Base-by-base conservation (phyloP, 2,113 vertebrate genomes). In the Triplophysa siluroides region DNA sequence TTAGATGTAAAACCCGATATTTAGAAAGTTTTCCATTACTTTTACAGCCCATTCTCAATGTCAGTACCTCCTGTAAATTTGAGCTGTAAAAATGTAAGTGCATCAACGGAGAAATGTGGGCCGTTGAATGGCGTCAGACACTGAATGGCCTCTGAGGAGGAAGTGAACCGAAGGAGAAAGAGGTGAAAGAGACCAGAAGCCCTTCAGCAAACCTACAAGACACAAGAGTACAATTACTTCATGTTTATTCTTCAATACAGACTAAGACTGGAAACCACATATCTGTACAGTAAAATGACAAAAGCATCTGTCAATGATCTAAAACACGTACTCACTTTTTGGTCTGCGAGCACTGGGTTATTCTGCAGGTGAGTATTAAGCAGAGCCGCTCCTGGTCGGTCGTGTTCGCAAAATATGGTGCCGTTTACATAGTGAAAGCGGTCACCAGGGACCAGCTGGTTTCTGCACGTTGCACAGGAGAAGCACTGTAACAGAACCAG, bases 391-490 rank as follows among this genome's bases (percentile, higher is more conserved):
- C 90, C 88, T 0, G 94, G 94, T 65, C 91, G 85, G 89, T 95
- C 93, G 19, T 94, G 93, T 84, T 95, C 93, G 8, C 94, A 95
- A 89, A 94, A 95, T 86, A 95, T 93, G 62, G 92, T 91, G 56
- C 93, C 93, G 9, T 94, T 93, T 84, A 94, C 75, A 63, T 93
- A 94, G 82, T 94, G 93, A 86, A 95, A 94, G 38, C 93, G 90
- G 78, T 95, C 93, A 0, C 94, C 94, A 0, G 94, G 93, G 85
- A 95, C 88, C 65, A 95, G 89, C 62, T 93, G 85, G 89, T 92
- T 94, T 84, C 92, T 90, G 83, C 94, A 95, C 45, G 93, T 94
- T 79, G 93, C 92, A 79, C 94, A 95, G 78, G 89, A 93, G 91
- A 95, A 95, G 89, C 94, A 95, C 94, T 95, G 85, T 6, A 62